phyloP scores from a whole-genome alignment of 2,888 invertebrate genomes.

The Amorpha juglandis region DNA sequence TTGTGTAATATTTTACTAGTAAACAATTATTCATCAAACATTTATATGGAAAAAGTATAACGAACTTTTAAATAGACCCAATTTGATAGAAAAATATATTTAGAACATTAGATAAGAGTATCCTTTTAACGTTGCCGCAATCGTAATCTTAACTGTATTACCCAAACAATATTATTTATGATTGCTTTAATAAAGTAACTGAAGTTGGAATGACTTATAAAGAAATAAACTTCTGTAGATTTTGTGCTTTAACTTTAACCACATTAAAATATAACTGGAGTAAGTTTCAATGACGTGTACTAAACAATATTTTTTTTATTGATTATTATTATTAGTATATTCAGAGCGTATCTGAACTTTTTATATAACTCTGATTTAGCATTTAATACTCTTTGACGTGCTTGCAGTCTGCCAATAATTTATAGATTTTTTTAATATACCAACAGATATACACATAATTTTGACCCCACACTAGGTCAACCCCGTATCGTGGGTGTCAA shows the following conservation, averaged over 20 bases:
- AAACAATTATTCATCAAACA: not conserved
- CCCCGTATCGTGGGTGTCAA: too few relatives aligned
- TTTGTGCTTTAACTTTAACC: not conserved
- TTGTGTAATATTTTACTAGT: not conserved
- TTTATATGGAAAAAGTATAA: not conserved
- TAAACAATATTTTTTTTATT: not conserved
- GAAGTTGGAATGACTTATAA: not conserved
- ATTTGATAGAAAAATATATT: not conserved
- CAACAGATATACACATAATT: too few relatives aligned
- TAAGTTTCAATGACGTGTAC: not conserved
- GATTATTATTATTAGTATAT: not conserved
- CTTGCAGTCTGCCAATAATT: not conserved
- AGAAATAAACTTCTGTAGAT: not conserved
- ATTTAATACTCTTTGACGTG: not conserved
- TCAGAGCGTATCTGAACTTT: not conserved
- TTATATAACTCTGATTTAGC: not conserved
- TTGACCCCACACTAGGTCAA: too few relatives aligned
- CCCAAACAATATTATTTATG: not conserved
- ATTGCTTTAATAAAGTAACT: not conserved
- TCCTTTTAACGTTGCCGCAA: not conserved
- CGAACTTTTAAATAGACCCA: not conserved
- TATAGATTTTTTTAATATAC: too few relatives aligned
- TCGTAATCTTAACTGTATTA: slow-evolving; percentile 1
- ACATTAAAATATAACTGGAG: not conserved
- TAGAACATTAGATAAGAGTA: not conserved